A percentile compares a stretch with the other conserved stretches of the same genome.
These are phyloP conservation scores for Diplodus sargus DNA, from an alignment of 2,797 vertebrate genomes.

Conservation along the genomic window DNA sequence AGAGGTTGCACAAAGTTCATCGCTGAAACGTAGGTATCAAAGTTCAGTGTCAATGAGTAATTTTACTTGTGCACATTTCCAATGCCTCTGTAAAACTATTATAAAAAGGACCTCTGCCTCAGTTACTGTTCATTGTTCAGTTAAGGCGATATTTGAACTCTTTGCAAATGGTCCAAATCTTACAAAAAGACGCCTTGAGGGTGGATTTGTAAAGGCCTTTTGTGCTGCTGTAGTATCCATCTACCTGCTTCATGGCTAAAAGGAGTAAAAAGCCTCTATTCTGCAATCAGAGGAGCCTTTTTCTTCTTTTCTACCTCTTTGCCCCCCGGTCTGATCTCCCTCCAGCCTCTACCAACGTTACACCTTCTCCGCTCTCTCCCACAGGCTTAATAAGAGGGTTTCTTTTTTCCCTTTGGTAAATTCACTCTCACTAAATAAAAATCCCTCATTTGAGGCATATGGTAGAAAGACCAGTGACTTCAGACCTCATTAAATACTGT, in stretches of 20 bases:
- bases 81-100: not conserved
- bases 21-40: conserved; percentile 20
- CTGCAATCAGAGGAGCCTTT: conserved; percentile 56
- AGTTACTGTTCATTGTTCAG: conserved; percentile 16
- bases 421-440: conserved; percentile 63
- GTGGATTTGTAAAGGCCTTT: conserved; percentile 55
- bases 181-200: conserved; percentile 41
- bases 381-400: conserved; percentile 46
- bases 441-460: conserved; percentile 50
- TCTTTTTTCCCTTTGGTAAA: conserved; percentile 20
- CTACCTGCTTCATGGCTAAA: conserved; percentile 41
- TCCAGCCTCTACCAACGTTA: conserved; percentile 50
- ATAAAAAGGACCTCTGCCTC: not conserved
- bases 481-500: conserved; percentile 49
- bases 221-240: conserved; percentile 61
- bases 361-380: conserved; percentile 55
- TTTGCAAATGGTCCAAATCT: conserved; percentile 31
- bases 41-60: conserved; percentile 10
- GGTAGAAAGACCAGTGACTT: conserved; percentile 51
- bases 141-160: conserved; percentile 44
- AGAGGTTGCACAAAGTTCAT: not conserved
- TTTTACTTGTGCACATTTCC: conserved; percentile 5
- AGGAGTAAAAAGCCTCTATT: conserved; percentile 54
- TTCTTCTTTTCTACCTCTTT: conserved; percentile 43
- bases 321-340: conserved; percentile 42